Percentiles rank a stretch among this genome's conserved stretches.
These are phyloP conservation scores for Antechinus flavipes DNA, from an alignment of 2,113 vertebrate species.

Conservation along the genomic window DNA sequence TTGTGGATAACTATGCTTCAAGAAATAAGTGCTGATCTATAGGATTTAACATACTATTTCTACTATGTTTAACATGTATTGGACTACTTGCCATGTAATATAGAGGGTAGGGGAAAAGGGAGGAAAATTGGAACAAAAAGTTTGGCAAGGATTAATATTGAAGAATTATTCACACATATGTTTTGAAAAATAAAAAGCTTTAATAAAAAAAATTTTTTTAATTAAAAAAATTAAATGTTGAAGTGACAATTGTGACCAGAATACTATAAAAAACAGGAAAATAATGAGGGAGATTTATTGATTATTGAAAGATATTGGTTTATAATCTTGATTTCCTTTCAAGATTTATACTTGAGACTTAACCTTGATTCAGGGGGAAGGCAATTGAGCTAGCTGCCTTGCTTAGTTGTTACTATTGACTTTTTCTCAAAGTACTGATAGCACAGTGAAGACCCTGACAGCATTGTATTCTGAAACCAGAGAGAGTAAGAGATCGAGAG, in stretches of 20 bases:
- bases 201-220: too few relatives aligned
- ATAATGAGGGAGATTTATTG: constrained; percentile 26
- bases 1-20: background rate
- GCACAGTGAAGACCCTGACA: background rate
- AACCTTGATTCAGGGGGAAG: background rate
- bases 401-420: background rate
- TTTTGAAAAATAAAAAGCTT: too few relatives aligned
- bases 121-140: too few relatives aligned
- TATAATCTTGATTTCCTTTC: background rate
- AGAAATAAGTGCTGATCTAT: background rate
- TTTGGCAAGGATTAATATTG: too few relatives aligned
- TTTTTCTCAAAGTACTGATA: background rate
- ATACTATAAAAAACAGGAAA: constrained; percentile 14
- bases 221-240: too few relatives aligned
- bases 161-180: too few relatives aligned
- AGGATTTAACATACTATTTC: too few relatives aligned
- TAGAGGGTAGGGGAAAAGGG: too few relatives aligned
- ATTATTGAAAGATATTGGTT: constrained; percentile 5
- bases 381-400: background rate
- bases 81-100: too few relatives aligned
- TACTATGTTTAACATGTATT: too few relatives aligned
- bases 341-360: background rate
- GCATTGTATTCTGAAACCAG: background rate
- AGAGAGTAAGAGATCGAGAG: background rate
- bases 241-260: background rate